These are phyloP conservation scores for Rhynchotus rufescens DNA, from an alignment of 2,797 vertebrate genomes.

Conservation along the genomic window DNA sequence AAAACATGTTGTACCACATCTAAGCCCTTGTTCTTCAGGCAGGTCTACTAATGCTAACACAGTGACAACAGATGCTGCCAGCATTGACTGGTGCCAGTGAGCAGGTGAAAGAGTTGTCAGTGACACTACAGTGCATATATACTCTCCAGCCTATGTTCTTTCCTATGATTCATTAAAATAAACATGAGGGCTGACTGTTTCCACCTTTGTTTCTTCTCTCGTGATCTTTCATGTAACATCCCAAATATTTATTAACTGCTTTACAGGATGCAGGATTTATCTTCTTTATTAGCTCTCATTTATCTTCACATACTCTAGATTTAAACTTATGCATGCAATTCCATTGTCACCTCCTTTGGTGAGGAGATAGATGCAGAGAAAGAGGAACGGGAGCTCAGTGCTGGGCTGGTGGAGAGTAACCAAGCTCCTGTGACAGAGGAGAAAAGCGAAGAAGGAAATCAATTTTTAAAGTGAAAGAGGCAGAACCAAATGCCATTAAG, in stretches of 20 bases:
- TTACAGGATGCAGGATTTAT: neutral
- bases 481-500: neutral
- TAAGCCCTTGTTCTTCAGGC: neutral
- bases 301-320: neutral
- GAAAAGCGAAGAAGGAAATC: neutral
- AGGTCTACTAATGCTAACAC: neutral
- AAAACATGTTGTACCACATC: neutral
- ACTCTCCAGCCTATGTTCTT: neutral
- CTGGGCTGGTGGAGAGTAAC: neutral
- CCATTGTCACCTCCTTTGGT: neutral
- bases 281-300: too few species aligned
- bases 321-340: neutral
- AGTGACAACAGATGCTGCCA: neutral
- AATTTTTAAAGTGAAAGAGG: neutral
- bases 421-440: neutral
- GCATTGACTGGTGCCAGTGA: neutral
- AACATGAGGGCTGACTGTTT: neutral
- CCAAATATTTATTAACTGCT: neutral
- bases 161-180: neutral
- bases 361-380: neutral
- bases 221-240: neutral
- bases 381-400: neutral
- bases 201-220: neutral
- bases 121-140: fast-evolving
- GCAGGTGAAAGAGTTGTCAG: neutral